These are phyloP conservation scores for Globia sparganii DNA, from an alignment of 2,888 invertebrate species.

Conservation along the genomic window DNA sequence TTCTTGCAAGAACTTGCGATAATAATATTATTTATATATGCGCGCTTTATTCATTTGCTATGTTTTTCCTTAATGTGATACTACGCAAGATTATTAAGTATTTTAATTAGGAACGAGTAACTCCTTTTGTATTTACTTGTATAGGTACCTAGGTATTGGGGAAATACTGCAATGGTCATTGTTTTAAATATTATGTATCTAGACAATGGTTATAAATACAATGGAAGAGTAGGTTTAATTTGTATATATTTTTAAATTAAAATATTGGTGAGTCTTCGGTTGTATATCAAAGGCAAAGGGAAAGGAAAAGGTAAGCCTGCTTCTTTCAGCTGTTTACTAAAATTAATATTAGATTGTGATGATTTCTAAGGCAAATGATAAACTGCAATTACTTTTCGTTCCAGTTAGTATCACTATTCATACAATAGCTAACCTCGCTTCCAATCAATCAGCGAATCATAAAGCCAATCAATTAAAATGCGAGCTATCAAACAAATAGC, in stretches of 20 bases:
- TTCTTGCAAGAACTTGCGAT: constrained; percentile 53
- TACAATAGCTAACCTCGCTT: background rate
- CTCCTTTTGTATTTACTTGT: constrained; percentile 41
- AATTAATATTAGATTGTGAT: background rate
- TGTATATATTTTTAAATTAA: background rate
- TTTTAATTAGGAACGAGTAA: constrained; percentile 58
- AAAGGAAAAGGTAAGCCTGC: background rate
- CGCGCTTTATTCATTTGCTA: constrained; percentile 15
- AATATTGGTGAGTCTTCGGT: background rate
- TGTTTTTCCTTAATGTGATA: constrained; percentile 61
- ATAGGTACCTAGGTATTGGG: constrained; percentile 51
- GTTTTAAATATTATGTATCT: constrained; percentile 21
- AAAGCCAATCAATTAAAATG: constrained; percentile 8
- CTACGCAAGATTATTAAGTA: constrained; percentile 53
- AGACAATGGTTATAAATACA: constrained; percentile 26
- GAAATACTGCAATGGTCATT: constrained; percentile 37
- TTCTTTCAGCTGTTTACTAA: background rate
- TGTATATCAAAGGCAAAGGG: background rate
- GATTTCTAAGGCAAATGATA: background rate
- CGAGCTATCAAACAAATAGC: background rate
- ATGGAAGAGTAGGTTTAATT: background rate
- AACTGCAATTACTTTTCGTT: background rate
- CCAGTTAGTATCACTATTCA: background rate
- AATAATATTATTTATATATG: constrained; percentile 39
- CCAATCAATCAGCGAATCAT: background rate